Percentiles rank a stretch among this genome's conserved stretches.
These are phyloP conservation scores for Steatocranus sp. DNA, from an alignment of 2,797 vertebrate genomes.

Conservation along the genomic window DNA sequence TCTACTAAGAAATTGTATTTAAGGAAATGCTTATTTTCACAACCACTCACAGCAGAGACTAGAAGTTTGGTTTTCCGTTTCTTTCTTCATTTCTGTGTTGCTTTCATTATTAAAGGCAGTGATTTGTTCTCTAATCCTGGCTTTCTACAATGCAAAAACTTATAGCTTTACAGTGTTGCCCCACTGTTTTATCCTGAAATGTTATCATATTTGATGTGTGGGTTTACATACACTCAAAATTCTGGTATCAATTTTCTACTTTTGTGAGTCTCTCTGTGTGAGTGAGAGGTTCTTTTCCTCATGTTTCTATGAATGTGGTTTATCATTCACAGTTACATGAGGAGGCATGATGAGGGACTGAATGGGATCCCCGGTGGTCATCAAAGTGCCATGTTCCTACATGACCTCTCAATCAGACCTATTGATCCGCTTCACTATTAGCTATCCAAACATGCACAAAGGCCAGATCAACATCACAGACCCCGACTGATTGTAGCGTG, in stretches of 20 bases:
- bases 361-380: slow-evolving; percentile 45
- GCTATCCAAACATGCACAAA: slow-evolving; percentile 55
- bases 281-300: neutral
- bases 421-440: slow-evolving; percentile 64
- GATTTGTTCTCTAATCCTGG: slow-evolving; percentile 16
- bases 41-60: neutral
- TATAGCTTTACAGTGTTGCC: neutral
- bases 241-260: neutral
- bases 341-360: slow-evolving; percentile 29
- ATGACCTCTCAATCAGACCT: slow-evolving; percentile 71
- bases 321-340: neutral
- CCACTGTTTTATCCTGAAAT: neutral
- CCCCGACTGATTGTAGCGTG: slow-evolving; percentile 28
- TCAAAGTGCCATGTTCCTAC: slow-evolving; percentile 64
- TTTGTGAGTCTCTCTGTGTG: neutral
- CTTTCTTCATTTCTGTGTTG: neutral
- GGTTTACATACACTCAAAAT: neutral
- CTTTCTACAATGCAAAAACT: neutral
- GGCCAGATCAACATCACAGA: slow-evolving; percentile 44
- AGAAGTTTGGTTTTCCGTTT: slow-evolving; percentile 21
- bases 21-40: slow-evolving; percentile 69
- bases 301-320: neutral
- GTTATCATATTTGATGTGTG: neutral
- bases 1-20: slow-evolving; percentile 69
- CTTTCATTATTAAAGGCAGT: neutral